Base-by-base conservation (phyloP, 1,140 invertebrate species). In the Venturia canescens region DNA sequence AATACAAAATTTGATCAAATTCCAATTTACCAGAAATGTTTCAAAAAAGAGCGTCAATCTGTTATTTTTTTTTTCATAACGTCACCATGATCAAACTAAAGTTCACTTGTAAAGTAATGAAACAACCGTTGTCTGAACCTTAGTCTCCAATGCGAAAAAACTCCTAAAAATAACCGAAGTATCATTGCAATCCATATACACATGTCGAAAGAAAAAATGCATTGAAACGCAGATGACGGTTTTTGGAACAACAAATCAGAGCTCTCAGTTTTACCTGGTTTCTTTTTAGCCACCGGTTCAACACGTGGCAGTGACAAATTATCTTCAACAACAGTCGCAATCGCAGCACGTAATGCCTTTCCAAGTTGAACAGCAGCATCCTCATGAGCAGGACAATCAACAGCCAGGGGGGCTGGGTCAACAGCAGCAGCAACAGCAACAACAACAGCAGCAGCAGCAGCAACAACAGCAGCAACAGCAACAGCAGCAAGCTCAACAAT, bases 261-360 rank as follows among this genome's bases (percentile, higher is more conserved):
- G n/a, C n/a, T 21, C 4, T 53, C 16, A 53, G 18, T n/a, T 4
- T 53, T 18, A 53, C 4, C n/a, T 16, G 16, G 3, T 21, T 53
- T 53, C 11, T 81, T 63, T 26, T 15, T 72, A 87, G 86, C 84
- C 84, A 77, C 50, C 76, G 60, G 80, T 75, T 11, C 80, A 71
- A 23, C 83, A 85, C 26, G n/a, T 80, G 29, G 84, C 85, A 75
- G 80, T 84, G 57, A 81, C 84, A 29, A 82, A 83, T 81, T 86
- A 82, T 70, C 21, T 84, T 31, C 85, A 87, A 71, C 84, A 84
- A 71, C 53, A 29, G 48, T 48, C 48, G 29, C 53, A 29, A 21
- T 29, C 48, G 29, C 26, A 48, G 74, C 74, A 76, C 74, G 69
- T 84, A 21, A 82, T 82, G 81, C 81, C 81, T 21, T 84, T 84